Evolutionary conservation across 2,888 invertebrate genomes (phyloP).

Genomic region (Copidosoma aretas): DNA sequence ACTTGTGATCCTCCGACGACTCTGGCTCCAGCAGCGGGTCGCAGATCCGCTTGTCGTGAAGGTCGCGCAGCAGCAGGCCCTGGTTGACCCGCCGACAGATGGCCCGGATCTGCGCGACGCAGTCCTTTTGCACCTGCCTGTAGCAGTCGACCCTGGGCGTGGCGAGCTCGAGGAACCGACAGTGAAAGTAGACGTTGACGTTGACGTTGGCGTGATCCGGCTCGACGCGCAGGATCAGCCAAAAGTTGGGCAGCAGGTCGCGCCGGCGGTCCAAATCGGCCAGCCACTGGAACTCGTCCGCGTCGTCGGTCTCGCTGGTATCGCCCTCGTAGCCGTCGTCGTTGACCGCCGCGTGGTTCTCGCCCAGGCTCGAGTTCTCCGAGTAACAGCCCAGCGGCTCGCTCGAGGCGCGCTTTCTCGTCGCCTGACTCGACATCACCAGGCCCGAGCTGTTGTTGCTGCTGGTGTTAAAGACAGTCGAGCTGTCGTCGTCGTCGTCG

Average conservation of each 20-base stretch:
- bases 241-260: slow-evolving; percentile 71
- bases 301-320: slow-evolving; percentile 66
- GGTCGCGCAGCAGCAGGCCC: slow-evolving; percentile 71
- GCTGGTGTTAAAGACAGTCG: slow-evolving; percentile 4
- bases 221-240: slow-evolving; percentile 72
- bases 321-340: slow-evolving; percentile 70
- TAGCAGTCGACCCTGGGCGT: slow-evolving; percentile 66
- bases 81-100: slow-evolving; percentile 74
- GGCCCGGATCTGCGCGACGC: slow-evolving; percentile 67
- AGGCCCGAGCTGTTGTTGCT: no score
- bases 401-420: slow-evolving; percentile 50
- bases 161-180: slow-evolving; percentile 67
- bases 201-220: no score
- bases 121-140: slow-evolving; percentile 64
- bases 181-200: slow-evolving; percentile 74
- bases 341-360: slow-evolving; percentile 51
- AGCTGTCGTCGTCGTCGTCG: slow-evolving; percentile 6
- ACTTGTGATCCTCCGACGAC: slow-evolving; percentile 64
- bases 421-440: no score
- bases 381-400: slow-evolving; percentile 53
- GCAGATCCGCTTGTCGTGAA: slow-evolving; percentile 73
- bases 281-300: slow-evolving; percentile 66
- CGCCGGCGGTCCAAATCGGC: slow-evolving; percentile 65
- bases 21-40: slow-evolving; percentile 73
- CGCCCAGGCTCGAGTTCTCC: slow-evolving; percentile 54